Conservation (phyloP, 2,888 invertebrate species). For the Scaeva pyrastri region DNA sequence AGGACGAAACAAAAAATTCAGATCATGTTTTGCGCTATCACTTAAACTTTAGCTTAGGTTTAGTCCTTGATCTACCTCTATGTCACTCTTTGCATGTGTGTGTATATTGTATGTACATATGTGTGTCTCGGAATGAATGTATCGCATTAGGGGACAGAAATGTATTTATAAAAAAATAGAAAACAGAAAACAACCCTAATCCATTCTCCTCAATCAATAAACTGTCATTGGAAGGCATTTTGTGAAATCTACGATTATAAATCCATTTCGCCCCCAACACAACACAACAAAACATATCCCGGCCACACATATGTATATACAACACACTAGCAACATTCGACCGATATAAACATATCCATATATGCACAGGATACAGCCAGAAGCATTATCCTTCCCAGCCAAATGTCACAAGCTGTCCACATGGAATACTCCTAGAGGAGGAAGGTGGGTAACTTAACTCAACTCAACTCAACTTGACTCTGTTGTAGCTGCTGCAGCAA, state of each 20-base stretch:
- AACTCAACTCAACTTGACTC: background rate
- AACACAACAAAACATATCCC: background rate
- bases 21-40: slow-evolving; percentile 31
- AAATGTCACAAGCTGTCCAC: slow-evolving; percentile 66
- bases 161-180: slow-evolving; percentile 7
- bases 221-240: slow-evolving; percentile 69
- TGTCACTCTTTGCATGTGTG: background rate
- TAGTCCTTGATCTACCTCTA: slow-evolving; percentile 6
- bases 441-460: slow-evolving; percentile 10
- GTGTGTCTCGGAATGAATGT: slow-evolving; percentile 3
- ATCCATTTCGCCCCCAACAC: slow-evolving; percentile 53
- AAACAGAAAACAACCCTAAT: slow-evolving; percentile 17
- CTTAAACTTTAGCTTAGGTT: slow-evolving; percentile 39
- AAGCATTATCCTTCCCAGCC: slow-evolving; percentile 49
- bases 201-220: slow-evolving; percentile 70
- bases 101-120: too few species aligned
- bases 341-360: slow-evolving; percentile 4
- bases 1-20: slow-evolving; percentile 26
- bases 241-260: slow-evolving; percentile 67
- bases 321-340: slow-evolving; percentile 12
- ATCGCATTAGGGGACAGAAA: slow-evolving; percentile 28
- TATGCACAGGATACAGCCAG: background rate
- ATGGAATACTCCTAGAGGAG: slow-evolving; percentile 32
- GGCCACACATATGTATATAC: background rate
- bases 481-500: slow-evolving; percentile 7